Conservation (phyloP, 2,113 vertebrate species). For the Myiagra hebetior region DNA sequence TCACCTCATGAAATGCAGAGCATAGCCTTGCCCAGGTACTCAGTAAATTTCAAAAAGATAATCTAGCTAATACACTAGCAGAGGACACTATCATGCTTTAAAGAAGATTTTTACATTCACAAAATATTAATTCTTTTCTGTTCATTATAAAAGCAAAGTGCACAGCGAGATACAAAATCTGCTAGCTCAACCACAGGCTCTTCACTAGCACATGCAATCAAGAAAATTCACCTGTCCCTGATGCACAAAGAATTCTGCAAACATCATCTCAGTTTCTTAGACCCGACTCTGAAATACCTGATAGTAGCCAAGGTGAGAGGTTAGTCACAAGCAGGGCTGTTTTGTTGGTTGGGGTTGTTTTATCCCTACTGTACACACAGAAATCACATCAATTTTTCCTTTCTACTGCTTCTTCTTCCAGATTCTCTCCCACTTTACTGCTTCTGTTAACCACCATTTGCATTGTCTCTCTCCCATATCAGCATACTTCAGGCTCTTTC, state of each 20-base stretch:
- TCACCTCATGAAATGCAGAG: neutral
- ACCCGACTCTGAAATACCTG: neutral
- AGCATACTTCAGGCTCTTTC: neutral
- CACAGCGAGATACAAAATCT: neutral
- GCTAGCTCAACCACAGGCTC: neutral
- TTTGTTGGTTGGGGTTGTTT: neutral
- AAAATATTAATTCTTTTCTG: neutral
- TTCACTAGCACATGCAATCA: accelerated
- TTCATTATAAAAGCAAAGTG: neutral
- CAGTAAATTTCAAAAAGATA: neutral
- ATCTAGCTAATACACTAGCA: neutral
- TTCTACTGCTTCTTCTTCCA: neutral
- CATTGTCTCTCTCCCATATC: neutral
- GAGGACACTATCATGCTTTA: neutral
- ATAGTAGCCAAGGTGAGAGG: neutral
- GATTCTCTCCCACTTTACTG: neutral
- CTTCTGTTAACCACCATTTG: neutral
- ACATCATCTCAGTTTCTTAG: neutral
- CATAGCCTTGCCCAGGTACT: accelerated
- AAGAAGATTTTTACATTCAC: neutral
- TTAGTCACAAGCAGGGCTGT: neutral
- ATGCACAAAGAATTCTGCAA: neutral
- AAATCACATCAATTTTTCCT: neutral
- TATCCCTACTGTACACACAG: neutral
- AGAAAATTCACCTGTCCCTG: neutral